Evolutionary conservation across 2,888 invertebrate species (phyloP).

Genomic region (Papilio gigon): DNA sequence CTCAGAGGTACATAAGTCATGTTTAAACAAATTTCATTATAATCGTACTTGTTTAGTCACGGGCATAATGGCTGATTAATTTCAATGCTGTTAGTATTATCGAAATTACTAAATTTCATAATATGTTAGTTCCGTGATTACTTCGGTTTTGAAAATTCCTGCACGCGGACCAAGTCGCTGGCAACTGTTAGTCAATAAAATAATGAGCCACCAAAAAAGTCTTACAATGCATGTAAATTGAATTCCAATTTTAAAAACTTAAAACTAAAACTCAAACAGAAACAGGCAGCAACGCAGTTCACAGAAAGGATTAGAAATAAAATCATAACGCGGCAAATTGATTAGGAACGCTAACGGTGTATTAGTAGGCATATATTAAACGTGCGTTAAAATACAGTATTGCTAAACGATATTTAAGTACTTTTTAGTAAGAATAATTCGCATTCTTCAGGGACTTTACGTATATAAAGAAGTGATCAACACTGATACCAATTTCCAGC

Average conservation of each 20-base stretch:
- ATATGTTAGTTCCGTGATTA: background rate
- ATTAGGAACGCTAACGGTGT: slow-evolving; percentile 23
- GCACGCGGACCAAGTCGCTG: background rate
- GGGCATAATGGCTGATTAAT: no score
- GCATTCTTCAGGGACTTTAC: no score
- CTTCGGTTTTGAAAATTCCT: background rate
- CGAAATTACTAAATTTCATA: no score
- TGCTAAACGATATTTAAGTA: background rate
- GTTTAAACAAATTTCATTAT: no score
- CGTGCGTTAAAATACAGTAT: background rate
- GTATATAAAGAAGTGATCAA: no score
- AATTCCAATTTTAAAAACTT: background rate
- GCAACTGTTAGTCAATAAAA: background rate
- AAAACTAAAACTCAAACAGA: background rate
- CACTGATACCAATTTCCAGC: no score
- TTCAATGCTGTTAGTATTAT: background rate
- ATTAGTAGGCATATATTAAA: slow-evolving; percentile 12
- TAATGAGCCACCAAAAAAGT: background rate
- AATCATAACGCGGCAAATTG: slow-evolving; percentile 13
- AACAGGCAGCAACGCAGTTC: background rate
- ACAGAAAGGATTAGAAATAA: slow-evolving; percentile 6
- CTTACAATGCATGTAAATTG: background rate
- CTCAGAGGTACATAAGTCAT: no score
- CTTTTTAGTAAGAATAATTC: no score
- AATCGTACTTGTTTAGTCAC: background rate